A percentile compares a stretch with the other conserved stretches of the same genome.
Evolutionary conservation across 2,113 vertebrate genomes (phyloP).

Genomic region (Sinocyclocheilus anophthalmus): DNA sequence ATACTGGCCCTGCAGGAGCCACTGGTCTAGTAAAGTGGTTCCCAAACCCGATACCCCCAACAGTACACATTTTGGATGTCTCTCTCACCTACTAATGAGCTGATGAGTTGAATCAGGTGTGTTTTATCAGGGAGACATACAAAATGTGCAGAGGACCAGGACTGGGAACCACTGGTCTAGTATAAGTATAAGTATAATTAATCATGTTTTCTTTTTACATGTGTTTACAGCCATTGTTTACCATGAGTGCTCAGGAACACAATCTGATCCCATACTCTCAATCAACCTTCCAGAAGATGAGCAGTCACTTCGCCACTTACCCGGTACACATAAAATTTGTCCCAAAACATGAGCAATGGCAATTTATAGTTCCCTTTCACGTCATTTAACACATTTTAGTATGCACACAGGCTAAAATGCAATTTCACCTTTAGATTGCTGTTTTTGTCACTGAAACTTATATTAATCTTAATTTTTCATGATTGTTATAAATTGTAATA

Average conservation of each 20-base stretch:
- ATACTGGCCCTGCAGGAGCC: too few species aligned
- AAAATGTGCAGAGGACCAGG: too few species aligned
- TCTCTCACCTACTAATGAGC: too few species aligned
- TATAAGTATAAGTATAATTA: neutral
- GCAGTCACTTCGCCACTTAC: slow-evolving; percentile 67
- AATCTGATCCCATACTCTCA: slow-evolving; percentile 72
- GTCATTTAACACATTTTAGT: neutral
- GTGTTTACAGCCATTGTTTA: slow-evolving; percentile 74
- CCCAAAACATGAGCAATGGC: neutral
- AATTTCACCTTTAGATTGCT: neutral
- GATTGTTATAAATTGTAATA: neutral
- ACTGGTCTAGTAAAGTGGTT: too few species aligned
- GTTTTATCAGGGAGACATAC: too few species aligned
- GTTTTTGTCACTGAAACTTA: neutral
- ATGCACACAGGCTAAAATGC: neutral
- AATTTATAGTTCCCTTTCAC: neutral
- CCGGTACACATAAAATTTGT: slow-evolving; percentile 59
- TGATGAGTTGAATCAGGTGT: too few species aligned
- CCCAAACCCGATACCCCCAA: too few species aligned
- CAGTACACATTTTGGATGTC: too few species aligned
- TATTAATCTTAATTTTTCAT: neutral
- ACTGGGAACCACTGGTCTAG: neutral
- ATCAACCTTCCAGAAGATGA: slow-evolving; percentile 65
- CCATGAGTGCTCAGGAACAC: slow-evolving; percentile 79
- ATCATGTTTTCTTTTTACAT: neutral